Conservation (phyloP, 2,888 invertebrate genomes). For the Lampropteryx suffumata region DNA sequence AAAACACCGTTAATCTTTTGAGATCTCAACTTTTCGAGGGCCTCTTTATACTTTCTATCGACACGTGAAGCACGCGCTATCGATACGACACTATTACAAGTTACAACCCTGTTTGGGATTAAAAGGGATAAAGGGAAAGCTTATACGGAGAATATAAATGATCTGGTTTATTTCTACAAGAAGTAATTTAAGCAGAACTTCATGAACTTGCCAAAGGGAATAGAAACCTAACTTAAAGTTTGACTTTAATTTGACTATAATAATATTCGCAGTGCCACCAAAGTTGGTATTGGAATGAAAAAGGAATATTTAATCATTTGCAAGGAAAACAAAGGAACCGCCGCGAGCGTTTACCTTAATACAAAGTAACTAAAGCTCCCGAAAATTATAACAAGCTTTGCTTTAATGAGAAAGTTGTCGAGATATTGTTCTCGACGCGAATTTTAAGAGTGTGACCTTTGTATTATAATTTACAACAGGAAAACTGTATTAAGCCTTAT, state of each 20-base stretch:
- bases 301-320: slow-evolving; percentile 14
- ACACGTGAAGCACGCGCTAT: slow-evolving; percentile 23
- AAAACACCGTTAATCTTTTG: slow-evolving; percentile 22
- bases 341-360: slow-evolving; percentile 23
- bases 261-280: slow-evolving; percentile 17
- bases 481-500: slow-evolving; percentile 46
- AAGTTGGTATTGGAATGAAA: slow-evolving; percentile 13
- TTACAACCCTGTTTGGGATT: slow-evolving; percentile 29
- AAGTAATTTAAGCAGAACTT: slow-evolving; percentile 2
- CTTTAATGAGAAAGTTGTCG: slow-evolving; percentile 27
- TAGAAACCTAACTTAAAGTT: background rate
- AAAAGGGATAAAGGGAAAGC: slow-evolving; percentile 27
- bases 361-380: slow-evolving; percentile 30
- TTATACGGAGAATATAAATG: slow-evolving; percentile 32
- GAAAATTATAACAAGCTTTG: slow-evolving; percentile 26
- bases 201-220: background rate
- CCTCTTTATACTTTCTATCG: slow-evolving; percentile 24
- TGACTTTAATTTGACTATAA: background rate
- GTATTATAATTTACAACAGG: slow-evolving; percentile 38
- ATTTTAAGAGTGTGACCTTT: slow-evolving; percentile 13
- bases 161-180: slow-evolving; percentile 25
- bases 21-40: slow-evolving; percentile 1
- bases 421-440: slow-evolving; percentile 30
- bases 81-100: slow-evolving; percentile 26
- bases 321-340: slow-evolving; percentile 21